Conservation (phyloP, 1,140 invertebrate species). For the Eupristina koningsbergeri region DNA sequence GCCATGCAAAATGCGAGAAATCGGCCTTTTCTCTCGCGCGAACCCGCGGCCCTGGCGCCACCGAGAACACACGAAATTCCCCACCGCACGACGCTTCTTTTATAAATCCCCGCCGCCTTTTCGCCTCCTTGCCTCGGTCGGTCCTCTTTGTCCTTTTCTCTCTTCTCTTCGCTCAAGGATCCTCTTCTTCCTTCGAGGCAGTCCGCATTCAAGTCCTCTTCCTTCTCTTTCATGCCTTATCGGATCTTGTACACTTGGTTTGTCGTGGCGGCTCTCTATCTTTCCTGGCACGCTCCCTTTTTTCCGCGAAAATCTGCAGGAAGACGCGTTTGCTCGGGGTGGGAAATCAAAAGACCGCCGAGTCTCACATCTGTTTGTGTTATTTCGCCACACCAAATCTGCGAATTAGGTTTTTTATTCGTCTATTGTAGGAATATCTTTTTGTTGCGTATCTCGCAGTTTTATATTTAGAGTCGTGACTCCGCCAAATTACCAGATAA, state of each 20-base stretch:
- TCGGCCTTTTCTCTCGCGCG: not conserved
- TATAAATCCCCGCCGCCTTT: not conserved
- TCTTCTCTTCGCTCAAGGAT: not conserved
- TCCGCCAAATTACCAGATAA: no score
- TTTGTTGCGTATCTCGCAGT: no score
- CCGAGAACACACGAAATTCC: slow-evolving; percentile 33
- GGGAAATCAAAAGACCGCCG: not conserved
- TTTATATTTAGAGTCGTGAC: no score
- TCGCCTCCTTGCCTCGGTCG: no score
- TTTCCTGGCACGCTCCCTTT: not conserved
- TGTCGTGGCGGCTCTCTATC: not conserved
- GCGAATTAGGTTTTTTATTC: no score
- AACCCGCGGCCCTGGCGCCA: slow-evolving; percentile 26
- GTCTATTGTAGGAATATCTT: no score
- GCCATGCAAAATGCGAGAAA: not conserved
- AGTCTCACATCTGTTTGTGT: not conserved
- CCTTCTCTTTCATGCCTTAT: slow-evolving; percentile 9
- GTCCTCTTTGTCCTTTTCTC: not conserved
- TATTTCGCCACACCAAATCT: not conserved
- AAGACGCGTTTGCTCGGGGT: not conserved
- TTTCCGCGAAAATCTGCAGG: not conserved
- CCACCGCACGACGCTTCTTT: not conserved
- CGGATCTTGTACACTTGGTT: slow-evolving; percentile 14
- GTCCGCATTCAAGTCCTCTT: not conserved
- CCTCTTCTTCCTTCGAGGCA: not conserved